Evolutionary conservation across 2,888 invertebrate species (phyloP), one percentile per base, ranked within the genome.

Genomic region (Plagodis pulveraria): DNA sequence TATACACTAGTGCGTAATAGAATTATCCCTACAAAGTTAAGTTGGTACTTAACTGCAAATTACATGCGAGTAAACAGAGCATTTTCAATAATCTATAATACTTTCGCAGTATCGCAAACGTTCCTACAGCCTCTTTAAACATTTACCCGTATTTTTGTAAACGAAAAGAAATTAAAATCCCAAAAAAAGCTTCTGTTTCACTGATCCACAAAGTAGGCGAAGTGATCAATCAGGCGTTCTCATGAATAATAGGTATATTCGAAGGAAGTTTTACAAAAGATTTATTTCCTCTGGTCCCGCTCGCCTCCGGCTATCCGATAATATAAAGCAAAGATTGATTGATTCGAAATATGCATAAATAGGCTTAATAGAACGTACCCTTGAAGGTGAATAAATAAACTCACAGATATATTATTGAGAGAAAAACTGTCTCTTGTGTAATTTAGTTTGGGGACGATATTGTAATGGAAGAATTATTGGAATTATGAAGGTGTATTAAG

Each of bases 251-350:
- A 87, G 52, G 58, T 64, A 58, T 83, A 85, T 87, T 78, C 78
- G 81, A 73, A 84, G 86, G 82, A 85, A 89, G 79, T 90, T 89
- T 82, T 81, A 89, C 86, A 89, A 90, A 89, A 89, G 86, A 89
- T 91, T 90, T 90, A 89, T 90, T 86, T 86, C 84, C 86, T 81
- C 77, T 76, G 76, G 71, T 72, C 78, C 76, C 76, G 74, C 72
- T 75, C 73, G 79, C 74, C 72, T 63, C 56, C 66, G 59, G 53
- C 79, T 78, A 78, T 81, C 81, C 78, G 78, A 76, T 80, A 81
- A 84, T 84, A 81, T 78, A 78, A 79, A 82, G 84, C 84, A 83
- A 86, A 88, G 89, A 91, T 90, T 90, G 90, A 90, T 91, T 85
- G 89, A 86, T 88, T 84, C 75, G 71, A 80, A 83, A 85, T 87